A percentile compares a stretch with the other conserved stretches of the same genome.
phyloP scores from a whole-genome alignment of 2,113 vertebrate genomes.

The Anseranas semipalmata region DNA sequence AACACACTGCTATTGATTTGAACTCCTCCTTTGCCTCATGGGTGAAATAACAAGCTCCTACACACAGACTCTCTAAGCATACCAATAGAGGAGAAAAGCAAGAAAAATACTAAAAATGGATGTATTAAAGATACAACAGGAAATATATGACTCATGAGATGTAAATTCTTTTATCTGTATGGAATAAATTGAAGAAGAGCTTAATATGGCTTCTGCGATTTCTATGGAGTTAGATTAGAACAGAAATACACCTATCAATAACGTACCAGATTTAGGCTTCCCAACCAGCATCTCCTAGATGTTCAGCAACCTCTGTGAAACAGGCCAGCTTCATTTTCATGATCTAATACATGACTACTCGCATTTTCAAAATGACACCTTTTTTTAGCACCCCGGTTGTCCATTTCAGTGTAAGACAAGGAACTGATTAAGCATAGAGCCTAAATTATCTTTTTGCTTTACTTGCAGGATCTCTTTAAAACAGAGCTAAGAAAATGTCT shows the following conservation, averaged over 20 bases:
- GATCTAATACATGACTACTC: constrained; percentile 1
- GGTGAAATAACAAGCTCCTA: constrained; percentile 65
- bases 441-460: neutral
- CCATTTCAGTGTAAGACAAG: neutral
- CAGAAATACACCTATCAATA: constrained; percentile 68
- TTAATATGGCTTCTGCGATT: constrained; percentile 62
- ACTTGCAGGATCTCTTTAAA: neutral
- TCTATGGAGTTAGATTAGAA: constrained; percentile 70
- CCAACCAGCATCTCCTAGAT: neutral
- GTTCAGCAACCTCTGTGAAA: neutral
- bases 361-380: neutral
- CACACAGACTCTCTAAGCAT: constrained; percentile 46
- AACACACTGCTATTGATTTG: constrained; percentile 59
- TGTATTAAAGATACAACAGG: constrained; percentile 70
- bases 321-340: neutral
- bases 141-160: constrained; percentile 68
- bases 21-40: constrained; percentile 63
- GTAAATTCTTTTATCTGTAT: constrained; percentile 68
- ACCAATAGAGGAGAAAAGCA: constrained; percentile 41
- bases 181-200: constrained; percentile 56
- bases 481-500: neutral
- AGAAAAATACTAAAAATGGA: constrained; percentile 69
- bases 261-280: constrained; percentile 42
- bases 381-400: constrained; percentile 21
- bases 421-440: neutral